phyloP scores from a whole-genome alignment of 2,888 invertebrate genomes.

The Apotomis capreana region DNA sequence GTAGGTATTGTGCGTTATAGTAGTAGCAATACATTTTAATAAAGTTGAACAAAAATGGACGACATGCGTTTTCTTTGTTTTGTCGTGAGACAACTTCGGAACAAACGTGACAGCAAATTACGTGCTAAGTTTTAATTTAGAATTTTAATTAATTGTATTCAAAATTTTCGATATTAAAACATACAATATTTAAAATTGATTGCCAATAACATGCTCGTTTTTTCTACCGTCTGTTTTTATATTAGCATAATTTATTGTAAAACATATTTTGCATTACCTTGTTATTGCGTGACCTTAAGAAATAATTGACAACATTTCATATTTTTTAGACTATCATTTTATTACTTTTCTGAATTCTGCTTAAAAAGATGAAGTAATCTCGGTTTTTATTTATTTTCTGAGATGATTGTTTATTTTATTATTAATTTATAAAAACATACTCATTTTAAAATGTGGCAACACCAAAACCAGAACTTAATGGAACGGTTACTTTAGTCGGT shows the following conservation, averaged over 20 bases:
- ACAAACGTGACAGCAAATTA: constrained; percentile 17
- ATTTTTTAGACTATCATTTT: no score
- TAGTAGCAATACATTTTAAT: no score
- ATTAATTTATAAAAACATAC: no score
- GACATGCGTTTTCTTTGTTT: background rate
- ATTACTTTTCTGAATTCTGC: no score
- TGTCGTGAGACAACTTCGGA: background rate
- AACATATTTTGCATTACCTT: constrained; percentile 19
- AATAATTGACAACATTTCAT: no score
- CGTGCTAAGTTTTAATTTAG: constrained; percentile 17
- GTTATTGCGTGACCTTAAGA: constrained; percentile 22
- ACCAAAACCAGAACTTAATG: no score
- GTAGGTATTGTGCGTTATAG: background rate
- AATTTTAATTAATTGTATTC: constrained; percentile 45
- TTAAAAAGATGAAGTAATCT: no score
- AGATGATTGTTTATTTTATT: no score
- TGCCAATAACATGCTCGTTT: constrained; percentile 17
- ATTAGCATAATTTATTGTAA: constrained; percentile 35
- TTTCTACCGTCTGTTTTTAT: constrained; percentile 11
- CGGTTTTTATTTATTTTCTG: no score
- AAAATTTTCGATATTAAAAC: constrained; percentile 37
- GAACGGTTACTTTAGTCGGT: no score
- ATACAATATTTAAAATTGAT: background rate
- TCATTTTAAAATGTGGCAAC: no score
- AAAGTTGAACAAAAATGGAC: background rate